phyloP scores from a whole-genome alignment of 2,888 invertebrate species.

The Clivina fossor region DNA sequence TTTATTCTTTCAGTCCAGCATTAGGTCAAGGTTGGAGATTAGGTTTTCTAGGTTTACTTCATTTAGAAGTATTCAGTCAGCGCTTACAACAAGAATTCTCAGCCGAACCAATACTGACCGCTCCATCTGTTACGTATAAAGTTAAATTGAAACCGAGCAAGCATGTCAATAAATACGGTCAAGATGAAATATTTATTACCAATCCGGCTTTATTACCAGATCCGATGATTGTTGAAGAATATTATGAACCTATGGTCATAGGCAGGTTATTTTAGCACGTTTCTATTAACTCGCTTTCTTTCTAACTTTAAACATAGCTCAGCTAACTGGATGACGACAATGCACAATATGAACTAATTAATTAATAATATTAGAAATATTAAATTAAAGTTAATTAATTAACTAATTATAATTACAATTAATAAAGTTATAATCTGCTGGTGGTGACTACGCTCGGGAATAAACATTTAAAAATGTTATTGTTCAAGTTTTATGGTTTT shows the following conservation, averaged over 20 bases:
- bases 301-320: too few relatives aligned
- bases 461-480: too few relatives aligned
- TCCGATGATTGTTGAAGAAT: constrained; percentile 66
- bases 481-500: too few relatives aligned
- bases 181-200: constrained; percentile 64
- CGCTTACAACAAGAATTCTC: constrained; percentile 81
- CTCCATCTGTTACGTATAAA: constrained; percentile 85
- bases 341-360: too few relatives aligned
- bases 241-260: constrained; percentile 82
- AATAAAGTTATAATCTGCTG: too few relatives aligned
- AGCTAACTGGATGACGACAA: too few relatives aligned
- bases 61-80: constrained; percentile 87
- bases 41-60: constrained; percentile 83
- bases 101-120: constrained; percentile 78
- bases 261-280: too few relatives aligned
- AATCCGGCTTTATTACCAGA: constrained; percentile 79
- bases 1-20: constrained; percentile 70
- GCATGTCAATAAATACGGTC: constrained; percentile 65
- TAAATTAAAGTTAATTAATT: too few relatives aligned
- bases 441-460: too few relatives aligned
- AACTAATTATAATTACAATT: too few relatives aligned
- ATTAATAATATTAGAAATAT: too few relatives aligned
- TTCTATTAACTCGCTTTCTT: too few relatives aligned
- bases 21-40: constrained; percentile 87
- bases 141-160: constrained; percentile 75